Evolutionary conservation across 2,797 vertebrate genomes (phyloP).

Genomic region (Thripadectes ignobilis): DNA sequence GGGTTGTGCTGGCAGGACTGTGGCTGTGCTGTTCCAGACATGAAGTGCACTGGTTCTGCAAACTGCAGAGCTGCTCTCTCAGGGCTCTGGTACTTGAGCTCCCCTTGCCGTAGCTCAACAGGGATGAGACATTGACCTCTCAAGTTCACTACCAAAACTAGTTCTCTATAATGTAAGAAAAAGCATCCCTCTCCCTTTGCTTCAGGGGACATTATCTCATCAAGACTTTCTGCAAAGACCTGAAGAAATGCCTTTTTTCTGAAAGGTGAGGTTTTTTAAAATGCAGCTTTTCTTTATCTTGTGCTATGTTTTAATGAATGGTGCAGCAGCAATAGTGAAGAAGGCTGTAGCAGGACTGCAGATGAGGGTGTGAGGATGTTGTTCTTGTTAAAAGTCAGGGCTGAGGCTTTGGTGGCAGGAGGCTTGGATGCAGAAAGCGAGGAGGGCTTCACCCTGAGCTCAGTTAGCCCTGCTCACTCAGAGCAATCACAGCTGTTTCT

Average conservation of each 20-base stretch:
- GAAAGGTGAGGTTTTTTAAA: not conserved
- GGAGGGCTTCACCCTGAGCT: not conserved
- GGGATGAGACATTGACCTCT: not conserved
- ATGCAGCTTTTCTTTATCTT: not conserved
- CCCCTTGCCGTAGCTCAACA: not conserved
- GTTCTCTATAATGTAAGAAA: not conserved
- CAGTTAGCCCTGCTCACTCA: not conserved
- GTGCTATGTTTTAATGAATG: not conserved
- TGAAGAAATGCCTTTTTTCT: not conserved
- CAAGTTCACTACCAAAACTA: not conserved
- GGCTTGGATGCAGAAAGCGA: not conserved
- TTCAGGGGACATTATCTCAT: fast-evolving
- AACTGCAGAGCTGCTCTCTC: not conserved
- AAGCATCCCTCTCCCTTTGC: not conserved
- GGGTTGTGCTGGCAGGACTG: not conserved
- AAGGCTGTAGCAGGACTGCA: not conserved
- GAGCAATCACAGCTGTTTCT: not conserved
- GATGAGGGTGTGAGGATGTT: not conserved
- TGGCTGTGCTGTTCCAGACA: not conserved
- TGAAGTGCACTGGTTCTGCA: fast-evolving
- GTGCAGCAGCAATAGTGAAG: not conserved
- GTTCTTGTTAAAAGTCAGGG: not conserved
- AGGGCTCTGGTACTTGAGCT: not conserved
- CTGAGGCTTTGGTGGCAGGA: not conserved
- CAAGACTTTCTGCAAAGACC: not conserved